phyloP scores from a whole-genome alignment of 2,888 invertebrate genomes.

The Pteria penguin region DNA sequence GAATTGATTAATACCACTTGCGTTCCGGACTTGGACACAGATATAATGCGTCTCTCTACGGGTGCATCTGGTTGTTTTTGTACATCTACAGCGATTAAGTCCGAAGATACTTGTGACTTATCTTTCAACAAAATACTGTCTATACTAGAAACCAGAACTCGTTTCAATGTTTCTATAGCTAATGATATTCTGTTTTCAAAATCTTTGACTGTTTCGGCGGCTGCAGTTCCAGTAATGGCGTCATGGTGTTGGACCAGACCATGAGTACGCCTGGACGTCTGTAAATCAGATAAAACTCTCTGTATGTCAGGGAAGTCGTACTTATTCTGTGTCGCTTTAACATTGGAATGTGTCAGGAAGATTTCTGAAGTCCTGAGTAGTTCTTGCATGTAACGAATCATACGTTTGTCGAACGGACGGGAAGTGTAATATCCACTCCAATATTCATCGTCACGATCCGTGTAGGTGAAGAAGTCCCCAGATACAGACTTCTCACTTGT shows the following conservation, averaged over 20 bases:
- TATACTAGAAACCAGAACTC: conserved; percentile 5
- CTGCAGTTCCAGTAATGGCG: conserved; percentile 81
- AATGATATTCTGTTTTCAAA: conserved; percentile 30
- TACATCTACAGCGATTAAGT: not conserved
- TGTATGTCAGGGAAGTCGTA: not conserved
- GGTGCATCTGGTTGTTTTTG: conserved; percentile 5
- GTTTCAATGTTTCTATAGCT: conserved; percentile 20
- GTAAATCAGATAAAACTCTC: conserved; percentile 41
- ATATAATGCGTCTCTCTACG: conserved; percentile 4
- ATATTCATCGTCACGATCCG: conserved; percentile 88
- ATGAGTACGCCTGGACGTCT: conserved; percentile 87
- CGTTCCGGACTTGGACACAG: conserved; percentile 1
- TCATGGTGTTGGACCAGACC: conserved; percentile 98
- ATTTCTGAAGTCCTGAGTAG: conserved; percentile 70
- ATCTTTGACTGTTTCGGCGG: conserved; percentile 29
- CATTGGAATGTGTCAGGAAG: conserved; percentile 54
- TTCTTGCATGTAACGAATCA: conserved; percentile 82
- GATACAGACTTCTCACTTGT: conserved; percentile 85
- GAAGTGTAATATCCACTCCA: conserved; percentile 99
- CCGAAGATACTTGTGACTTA: not conserved
- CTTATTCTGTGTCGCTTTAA: conserved; percentile 27
- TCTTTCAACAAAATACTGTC: conserved; percentile 19
- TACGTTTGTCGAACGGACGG: conserved; percentile 84
- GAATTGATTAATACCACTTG: conserved; percentile 28
- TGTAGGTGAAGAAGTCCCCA: conserved; percentile 97